A percentile compares a stretch with the other conserved stretches of the same genome.
Conservation (phyloP, 2,888 invertebrate genomes). For the Plagodis dolabraria region DNA sequence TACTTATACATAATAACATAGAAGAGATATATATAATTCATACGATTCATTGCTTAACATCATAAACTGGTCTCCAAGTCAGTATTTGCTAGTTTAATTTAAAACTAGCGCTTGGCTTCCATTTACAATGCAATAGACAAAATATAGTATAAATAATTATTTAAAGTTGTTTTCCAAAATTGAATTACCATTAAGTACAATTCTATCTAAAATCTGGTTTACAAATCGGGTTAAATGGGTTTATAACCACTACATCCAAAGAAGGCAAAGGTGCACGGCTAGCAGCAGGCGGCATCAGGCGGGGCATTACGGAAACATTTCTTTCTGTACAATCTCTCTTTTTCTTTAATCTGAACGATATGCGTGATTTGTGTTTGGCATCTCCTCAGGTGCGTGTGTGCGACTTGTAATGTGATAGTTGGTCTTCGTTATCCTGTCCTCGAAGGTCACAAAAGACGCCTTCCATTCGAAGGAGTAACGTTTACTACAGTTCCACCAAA, state of each 20-base stretch:
- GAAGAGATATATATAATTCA: too few species aligned
- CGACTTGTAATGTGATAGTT: conserved; percentile 13
- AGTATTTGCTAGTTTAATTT: too few species aligned
- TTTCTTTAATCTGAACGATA: conserved; percentile 15
- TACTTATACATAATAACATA: too few species aligned
- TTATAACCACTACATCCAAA: conserved; percentile 8
- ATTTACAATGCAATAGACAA: too few species aligned
- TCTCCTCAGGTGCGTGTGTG: conserved; percentile 16
- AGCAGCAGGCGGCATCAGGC: neutral
- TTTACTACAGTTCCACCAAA: conserved; percentile 28
- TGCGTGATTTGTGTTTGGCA: conserved; percentile 16
- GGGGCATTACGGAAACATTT: conserved; percentile 19
- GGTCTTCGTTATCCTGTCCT: conserved; percentile 31
- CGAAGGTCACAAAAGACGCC: conserved; percentile 47
- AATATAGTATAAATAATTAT: too few species aligned
- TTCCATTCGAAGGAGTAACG: conserved; percentile 38
- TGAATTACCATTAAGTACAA: neutral
- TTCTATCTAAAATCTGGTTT: conserved; percentile 1
- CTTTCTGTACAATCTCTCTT: conserved; percentile 21
- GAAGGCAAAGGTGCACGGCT: conserved; percentile 2
- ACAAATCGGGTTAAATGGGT: conserved; percentile 11
- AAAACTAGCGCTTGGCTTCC: too few species aligned
- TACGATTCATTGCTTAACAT: too few species aligned
- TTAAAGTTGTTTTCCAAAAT: too few species aligned
- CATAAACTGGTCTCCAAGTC: too few species aligned